Conservation (phyloP, 2,888 invertebrate genomes). For the Myopa tessellatipennis region DNA sequence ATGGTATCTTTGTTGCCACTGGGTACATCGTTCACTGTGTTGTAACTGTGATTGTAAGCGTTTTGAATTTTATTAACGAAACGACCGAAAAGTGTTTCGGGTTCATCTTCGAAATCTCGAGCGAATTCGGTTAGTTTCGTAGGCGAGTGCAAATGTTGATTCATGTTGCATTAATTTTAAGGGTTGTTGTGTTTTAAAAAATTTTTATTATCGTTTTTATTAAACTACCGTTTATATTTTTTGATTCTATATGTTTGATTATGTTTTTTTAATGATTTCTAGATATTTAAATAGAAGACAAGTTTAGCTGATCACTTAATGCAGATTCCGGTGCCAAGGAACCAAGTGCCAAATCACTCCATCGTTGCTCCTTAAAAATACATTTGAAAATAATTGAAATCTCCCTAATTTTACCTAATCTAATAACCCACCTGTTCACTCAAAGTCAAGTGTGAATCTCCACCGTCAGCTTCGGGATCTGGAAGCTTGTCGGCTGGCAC, state of each 20-base stretch:
- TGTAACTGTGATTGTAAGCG: constrained; percentile 67
- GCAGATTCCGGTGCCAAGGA: constrained; percentile 65
- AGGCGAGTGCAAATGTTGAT: constrained; percentile 74
- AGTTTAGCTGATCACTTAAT: constrained; percentile 65
- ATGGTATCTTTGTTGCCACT: constrained; percentile 51
- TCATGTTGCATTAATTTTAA: constrained; percentile 63
- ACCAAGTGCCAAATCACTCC: constrained; percentile 74
- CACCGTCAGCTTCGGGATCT: constrained; percentile 92
- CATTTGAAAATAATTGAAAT: constrained; percentile 14
- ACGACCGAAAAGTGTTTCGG: constrained; percentile 65
- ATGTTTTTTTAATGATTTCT: constrained; percentile 18
- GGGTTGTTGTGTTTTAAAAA: neutral
- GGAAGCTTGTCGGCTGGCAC: constrained; percentile 90
- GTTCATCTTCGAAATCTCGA: constrained; percentile 68
- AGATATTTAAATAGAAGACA: constrained; percentile 60
- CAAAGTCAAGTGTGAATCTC: constrained; percentile 88
- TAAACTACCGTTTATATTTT: constrained; percentile 41
- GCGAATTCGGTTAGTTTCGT: constrained; percentile 83
- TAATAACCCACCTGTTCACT: constrained; percentile 78
- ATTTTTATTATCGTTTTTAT: constrained; percentile 28
- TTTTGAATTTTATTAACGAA: constrained; percentile 68
- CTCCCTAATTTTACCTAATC: neutral
- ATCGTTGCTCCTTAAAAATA: constrained; percentile 72
- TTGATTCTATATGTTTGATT: constrained; percentile 27
- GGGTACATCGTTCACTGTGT: constrained; percentile 64